Base-by-base conservation (phyloP, 2,797 vertebrate genomes). In the Psittacula echo region DNA sequence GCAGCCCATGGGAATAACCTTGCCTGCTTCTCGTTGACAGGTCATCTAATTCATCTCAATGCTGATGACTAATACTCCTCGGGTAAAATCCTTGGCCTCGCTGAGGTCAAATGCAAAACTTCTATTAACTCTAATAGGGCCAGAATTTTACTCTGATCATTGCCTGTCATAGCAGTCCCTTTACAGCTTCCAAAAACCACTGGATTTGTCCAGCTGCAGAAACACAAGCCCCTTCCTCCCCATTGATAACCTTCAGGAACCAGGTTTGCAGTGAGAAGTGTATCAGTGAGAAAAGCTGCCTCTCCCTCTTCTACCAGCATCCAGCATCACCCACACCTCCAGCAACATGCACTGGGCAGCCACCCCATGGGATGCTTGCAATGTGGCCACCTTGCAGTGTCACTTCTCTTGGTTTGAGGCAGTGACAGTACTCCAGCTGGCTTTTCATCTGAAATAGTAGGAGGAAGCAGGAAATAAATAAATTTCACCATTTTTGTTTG, bases 21-120 rank as follows among this genome's bases (percentile, higher is more conserved):
- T 72, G 81, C 85, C 89, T 92, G 73, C 68, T 71, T 45, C 82
- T 90, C 91, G 92, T 50, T 94, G 87, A 92, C 92, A 91, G 73
- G 58, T 51, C 5, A 2, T 76, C 85, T 90, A 86, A 86, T 93
- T 90, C 77, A 60, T 90, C 72, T 61, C 0, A 1, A 29, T 73
- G 15, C 75, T 7, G 85, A 19, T 90, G 93, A 93, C 81, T 92
- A 75, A 94, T 47, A 4, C 20, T 85, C 34, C 79, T 60, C 2
- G 75, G 85, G 76, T 91, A 61, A 87, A 89, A 82, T 47, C 86
- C 86, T 61, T 37, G 65, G 68, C 89, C 84, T 68, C 3, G 1
- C 61, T 8, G 26, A 85, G 76, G 86, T 82, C 86, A 85, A 51
- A 82, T 2, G 32, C 71, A 77, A 53, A 90, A 30, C 48, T 83